phyloP scores from a whole-genome alignment of 2,888 invertebrate genomes.

The Lymantria monacha region DNA sequence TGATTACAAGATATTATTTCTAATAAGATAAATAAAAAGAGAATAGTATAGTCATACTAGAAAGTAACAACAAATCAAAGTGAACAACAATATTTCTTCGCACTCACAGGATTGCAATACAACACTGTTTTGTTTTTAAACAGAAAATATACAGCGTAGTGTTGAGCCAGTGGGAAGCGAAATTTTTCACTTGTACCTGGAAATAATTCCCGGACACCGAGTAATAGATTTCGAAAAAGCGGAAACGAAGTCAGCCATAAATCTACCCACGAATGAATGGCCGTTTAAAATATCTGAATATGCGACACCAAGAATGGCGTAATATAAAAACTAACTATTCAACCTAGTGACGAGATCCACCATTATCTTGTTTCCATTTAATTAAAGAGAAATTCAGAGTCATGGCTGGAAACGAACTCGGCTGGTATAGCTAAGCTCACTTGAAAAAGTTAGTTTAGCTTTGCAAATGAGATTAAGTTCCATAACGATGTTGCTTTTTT shows the following conservation, averaged over 20 bases:
- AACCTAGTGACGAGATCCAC: conserved; percentile 59
- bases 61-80: not conserved
- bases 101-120: conserved; percentile 7
- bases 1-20: too few species aligned
- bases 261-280: conserved; percentile 48
- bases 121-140: conserved; percentile 36
- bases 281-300: conserved; percentile 49
- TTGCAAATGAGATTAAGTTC: conserved; percentile 65
- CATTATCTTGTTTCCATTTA: conserved; percentile 76
- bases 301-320: conserved; percentile 23
- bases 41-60: not conserved
- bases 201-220: conserved; percentile 57
- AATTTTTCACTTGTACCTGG: conserved; percentile 59
- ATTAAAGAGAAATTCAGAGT: conserved; percentile 72
- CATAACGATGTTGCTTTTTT: conserved; percentile 44
- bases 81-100: not conserved
- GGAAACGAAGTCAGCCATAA: conserved; percentile 64
- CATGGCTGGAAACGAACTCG: conserved; percentile 48
- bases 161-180: conserved; percentile 34
- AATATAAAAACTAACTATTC: conserved; percentile 60
- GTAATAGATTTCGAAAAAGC: conserved; percentile 69
- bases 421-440: conserved; percentile 42
- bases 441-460: conserved; percentile 58
- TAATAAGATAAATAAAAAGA: not conserved
- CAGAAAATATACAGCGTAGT: conserved; percentile 42